Percentiles rank a stretch among this genome's conserved stretches.
These are phyloP conservation scores for Thamnaconus septentrionalis DNA, from an alignment of 2,113 vertebrate species.

Conservation along the genomic window DNA sequence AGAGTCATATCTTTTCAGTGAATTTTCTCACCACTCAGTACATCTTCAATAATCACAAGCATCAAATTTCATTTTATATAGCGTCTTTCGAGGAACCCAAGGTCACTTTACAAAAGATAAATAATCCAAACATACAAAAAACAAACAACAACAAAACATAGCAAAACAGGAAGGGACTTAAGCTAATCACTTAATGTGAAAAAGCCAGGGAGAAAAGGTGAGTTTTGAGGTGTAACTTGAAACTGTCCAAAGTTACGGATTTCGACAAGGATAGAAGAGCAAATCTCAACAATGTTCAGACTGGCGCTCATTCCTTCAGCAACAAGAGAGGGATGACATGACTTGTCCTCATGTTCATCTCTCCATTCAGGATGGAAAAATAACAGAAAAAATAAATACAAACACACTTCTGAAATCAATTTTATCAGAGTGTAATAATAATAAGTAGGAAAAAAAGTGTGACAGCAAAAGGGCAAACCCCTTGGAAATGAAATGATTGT, in stretches of 20 bases:
- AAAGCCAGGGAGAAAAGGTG: no score
- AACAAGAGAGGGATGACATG: conserved; percentile 59
- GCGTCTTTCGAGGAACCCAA: no score
- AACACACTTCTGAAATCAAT: conserved; percentile 76
- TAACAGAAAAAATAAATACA: conserved; percentile 81
- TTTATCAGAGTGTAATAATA: conserved; percentile 67
- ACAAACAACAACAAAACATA: no score
- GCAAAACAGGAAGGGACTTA: no score
- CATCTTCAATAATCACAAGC: conserved; percentile 92
- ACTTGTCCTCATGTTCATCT: conserved; percentile 60
- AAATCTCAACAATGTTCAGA: conserved; percentile 60
- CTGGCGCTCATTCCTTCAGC: conserved; percentile 67
- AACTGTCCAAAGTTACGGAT: conserved; percentile 51
- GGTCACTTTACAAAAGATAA: no score
- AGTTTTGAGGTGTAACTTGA: no score
- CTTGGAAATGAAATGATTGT: conserved; percentile 87
- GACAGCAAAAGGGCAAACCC: conserved; percentile 71
- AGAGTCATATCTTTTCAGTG: conserved; percentile 90
- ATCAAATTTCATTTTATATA: conserved; percentile 82
- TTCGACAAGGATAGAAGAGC: conserved; percentile 64
- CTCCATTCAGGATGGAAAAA: conserved; percentile 68
- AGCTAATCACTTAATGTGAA: no score
- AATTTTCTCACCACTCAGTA: conserved; percentile 93
- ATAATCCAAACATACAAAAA: no score
- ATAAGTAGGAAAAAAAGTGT: conserved; percentile 56